Evolutionary conservation across 2,113 vertebrate genomes (phyloP), one percentile per base, ranked within the genome.

Genomic region (Tor tambroides): DNA sequence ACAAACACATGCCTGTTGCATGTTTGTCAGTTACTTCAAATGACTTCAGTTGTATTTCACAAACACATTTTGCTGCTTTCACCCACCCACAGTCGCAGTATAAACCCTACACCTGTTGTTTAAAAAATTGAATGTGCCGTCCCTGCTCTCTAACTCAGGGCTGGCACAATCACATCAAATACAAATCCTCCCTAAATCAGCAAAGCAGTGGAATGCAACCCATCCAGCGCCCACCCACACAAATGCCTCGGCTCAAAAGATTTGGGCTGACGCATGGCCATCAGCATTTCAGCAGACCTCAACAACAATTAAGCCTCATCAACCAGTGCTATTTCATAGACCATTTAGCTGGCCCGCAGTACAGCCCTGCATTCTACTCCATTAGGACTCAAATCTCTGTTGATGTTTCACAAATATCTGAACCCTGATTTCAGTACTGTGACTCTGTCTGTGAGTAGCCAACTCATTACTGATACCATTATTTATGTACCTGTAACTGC

Each of bases 251-350:
- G 84, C 79, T 88, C 79, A 86, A 69, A 80, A 26, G 84, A 82
- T 85, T 88, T 86, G 49, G 79, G 79, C 78, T 77, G 79, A 72
- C 8, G 41, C 77, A 56, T 56, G 21, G 69, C 56, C 84, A 86
- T 82, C 87, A 83, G 79, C 71, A 76, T 72, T 88, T 88, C 56
- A 81, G 87, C 83, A 76, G 51, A 85, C 43, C 83, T 59, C 80
- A 54, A 69, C 74, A 56, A 86, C 84, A 82, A 86, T 83, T 75
- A 86, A 86, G 78, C 69, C 32, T 82, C 78, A 77, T 77, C 87
- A 72, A 32, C 30, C 82, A 80, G 59, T 32, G 85, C 71, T 54
- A 54, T 76, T 85, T 74, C 28, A 67, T 35, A 82, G 69, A 56
- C 41, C 84, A 75, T 75, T 65, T 41, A 82, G 69, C 78, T 75